phyloP scores from a whole-genome alignment of 64 coral and sea anemone genomes.

The Platygyra sinensis region DNA sequence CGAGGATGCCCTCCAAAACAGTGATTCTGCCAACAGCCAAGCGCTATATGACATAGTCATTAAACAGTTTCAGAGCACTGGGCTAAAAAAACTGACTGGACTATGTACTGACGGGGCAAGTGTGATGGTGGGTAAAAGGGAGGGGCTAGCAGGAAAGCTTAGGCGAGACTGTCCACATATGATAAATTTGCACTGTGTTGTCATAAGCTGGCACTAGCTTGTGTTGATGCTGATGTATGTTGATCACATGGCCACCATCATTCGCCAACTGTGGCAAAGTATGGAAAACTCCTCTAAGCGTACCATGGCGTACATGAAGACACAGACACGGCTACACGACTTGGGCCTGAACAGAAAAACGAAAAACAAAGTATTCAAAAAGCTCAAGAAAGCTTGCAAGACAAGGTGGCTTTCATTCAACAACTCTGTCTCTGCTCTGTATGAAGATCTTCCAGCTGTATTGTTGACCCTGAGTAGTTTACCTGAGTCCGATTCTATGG shows the following conservation, averaged over 20 bases:
- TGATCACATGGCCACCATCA: conserved; percentile 28
- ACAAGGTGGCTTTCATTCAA: too few relatives aligned
- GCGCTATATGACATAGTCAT: conserved; percentile 14
- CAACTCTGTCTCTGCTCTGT: too few relatives aligned
- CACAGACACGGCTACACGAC: too few relatives aligned
- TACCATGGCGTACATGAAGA: too few relatives aligned
- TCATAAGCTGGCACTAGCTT: conserved; percentile 20
- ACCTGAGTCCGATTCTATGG: too few relatives aligned
- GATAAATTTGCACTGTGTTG: conserved; percentile 2
- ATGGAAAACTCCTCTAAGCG: too few relatives aligned
- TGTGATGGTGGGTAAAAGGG: conserved; percentile 32
- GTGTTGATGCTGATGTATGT: conserved; percentile 25
- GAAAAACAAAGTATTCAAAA: too few relatives aligned
- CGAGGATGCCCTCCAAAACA: conserved; percentile 6
- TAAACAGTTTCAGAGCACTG: conserved; percentile 12
- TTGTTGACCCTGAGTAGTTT: too few relatives aligned
- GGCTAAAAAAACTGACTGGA: conserved; percentile 17
- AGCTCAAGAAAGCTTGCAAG: too few relatives aligned
- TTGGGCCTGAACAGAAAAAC: too few relatives aligned
- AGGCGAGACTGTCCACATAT: conserved; percentile 2
- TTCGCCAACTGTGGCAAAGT: not conserved
- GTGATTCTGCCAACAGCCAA: conserved; percentile 22
- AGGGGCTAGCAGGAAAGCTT: conserved; percentile 20
- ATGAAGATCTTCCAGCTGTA: too few relatives aligned
- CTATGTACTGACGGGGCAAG: conserved; percentile 18